Evolutionary conservation across 1,140 invertebrate genomes (phyloP).

Genomic region (Sycophila sp.): DNA sequence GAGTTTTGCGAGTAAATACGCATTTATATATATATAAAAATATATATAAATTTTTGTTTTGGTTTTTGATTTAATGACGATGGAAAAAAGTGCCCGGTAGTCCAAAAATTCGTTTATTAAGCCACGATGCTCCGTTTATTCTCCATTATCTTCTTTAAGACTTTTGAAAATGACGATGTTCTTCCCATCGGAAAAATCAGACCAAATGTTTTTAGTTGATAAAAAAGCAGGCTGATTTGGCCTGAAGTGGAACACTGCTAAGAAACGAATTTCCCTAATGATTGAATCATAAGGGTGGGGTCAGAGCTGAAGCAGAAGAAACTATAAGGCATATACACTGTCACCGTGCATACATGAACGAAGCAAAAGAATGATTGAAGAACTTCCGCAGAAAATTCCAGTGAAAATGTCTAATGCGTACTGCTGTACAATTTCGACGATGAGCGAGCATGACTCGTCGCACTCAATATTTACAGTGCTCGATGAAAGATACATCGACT

Average conservation of each 20-base stretch:
- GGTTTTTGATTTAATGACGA: too few relatives aligned
- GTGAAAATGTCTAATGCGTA: neutral
- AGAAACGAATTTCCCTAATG: neutral
- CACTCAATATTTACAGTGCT: conserved; percentile 26
- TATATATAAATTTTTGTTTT: too few relatives aligned
- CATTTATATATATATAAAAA: neutral
- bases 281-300: neutral
- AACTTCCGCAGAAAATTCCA: conserved; percentile 5
- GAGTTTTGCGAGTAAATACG: conserved; percentile 9
- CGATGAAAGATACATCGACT: neutral
- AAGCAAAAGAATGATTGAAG: conserved; percentile 10
- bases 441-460: neutral
- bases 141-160: conserved; percentile 6
- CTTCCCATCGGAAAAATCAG: neutral
- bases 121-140: neutral
- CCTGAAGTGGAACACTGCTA: neutral
- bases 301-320: conserved; percentile 1
- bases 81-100: conserved; percentile 2
- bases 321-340: neutral
- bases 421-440: neutral
- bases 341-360: conserved; percentile 1
- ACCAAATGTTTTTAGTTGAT: neutral
- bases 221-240: too few relatives aligned
- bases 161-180: conserved; percentile 6
- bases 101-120: conserved; percentile 3